phyloP scores from a whole-genome alignment of 2,113 vertebrate genomes.

The Oceanodroma tethys region DNA sequence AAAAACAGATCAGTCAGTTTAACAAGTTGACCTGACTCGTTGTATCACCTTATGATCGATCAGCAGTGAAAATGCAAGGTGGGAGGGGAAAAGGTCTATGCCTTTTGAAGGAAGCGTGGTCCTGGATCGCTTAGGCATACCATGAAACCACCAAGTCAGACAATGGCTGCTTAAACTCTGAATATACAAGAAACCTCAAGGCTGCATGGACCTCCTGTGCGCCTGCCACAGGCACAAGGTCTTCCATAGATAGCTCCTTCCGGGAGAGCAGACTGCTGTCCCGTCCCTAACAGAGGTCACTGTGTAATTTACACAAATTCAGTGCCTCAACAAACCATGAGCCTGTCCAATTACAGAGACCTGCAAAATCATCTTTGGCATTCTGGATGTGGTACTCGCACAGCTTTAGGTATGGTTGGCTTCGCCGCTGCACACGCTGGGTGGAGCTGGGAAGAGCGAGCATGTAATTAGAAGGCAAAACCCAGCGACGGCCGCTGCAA shows the following conservation, averaged over 20 bases:
- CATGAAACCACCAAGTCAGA: background rate
- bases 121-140: background rate
- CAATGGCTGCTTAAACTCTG: background rate
- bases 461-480: conserved; percentile 7
- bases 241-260: background rate
- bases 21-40: background rate
- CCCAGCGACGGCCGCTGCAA: background rate
- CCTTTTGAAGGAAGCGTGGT: background rate
- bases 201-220: accelerated
- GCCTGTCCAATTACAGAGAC: background rate
- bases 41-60: background rate
- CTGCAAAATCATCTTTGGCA: background rate
- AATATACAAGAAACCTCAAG: background rate
- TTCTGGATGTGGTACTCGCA: background rate
- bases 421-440: background rate
- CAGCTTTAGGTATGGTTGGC: background rate
- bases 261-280: background rate
- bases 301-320: background rate
- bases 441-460: background rate
- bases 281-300: background rate
- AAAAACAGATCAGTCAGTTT: background rate
- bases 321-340: background rate
- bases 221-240: accelerated
- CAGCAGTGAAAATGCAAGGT: background rate
- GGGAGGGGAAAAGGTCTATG: background rate